Percentiles rank a stretch among this genome's conserved stretches.
phyloP scores from a whole-genome alignment of 1,140 invertebrate genomes.

The Drosophila mojavensis region DNA sequence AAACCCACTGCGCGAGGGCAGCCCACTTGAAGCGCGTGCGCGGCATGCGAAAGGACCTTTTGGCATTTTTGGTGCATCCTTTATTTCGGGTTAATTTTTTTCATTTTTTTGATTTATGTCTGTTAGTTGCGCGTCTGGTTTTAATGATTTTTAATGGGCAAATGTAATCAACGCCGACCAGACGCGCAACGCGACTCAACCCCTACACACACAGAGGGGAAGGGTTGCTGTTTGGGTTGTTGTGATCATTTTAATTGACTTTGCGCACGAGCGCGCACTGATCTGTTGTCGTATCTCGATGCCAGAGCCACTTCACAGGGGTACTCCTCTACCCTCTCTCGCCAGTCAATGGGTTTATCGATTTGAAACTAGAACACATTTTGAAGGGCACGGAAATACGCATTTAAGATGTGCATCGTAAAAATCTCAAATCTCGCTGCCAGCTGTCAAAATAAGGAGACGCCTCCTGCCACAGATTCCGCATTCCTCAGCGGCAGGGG shows the following conservation, averaged over 20 bases:
- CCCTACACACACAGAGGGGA: conserved; percentile 14
- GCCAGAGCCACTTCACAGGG: conserved; percentile 38
- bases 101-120: conserved; percentile 64
- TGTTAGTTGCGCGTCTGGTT: conserved; percentile 53
- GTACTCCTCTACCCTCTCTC: background rate
- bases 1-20: conserved; percentile 30
- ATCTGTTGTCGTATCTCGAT: conserved; percentile 46
- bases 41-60: conserved; percentile 37
- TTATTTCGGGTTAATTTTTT: conserved; percentile 13
- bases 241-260: conserved; percentile 83
- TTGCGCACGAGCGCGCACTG: conserved; percentile 76
- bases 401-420: conserved; percentile 57
- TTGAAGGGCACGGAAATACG: conserved; percentile 56
- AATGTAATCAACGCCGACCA: conserved; percentile 75
- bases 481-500: background rate
- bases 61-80: conserved; percentile 31
- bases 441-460: conserved; percentile 77
- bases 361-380: conserved; percentile 35
- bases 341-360: conserved; percentile 33
- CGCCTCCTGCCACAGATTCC: conserved; percentile 49
- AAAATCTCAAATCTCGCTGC: conserved; percentile 51
- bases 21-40: conserved; percentile 57
- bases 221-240: conserved; percentile 69
- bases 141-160: conserved; percentile 76
- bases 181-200: conserved; percentile 17